A percentile compares a stretch with the other conserved stretches of the same genome.
Evolutionary conservation across 2,797 vertebrate species (phyloP).

Genomic region (Ispidina lecontei): DNA sequence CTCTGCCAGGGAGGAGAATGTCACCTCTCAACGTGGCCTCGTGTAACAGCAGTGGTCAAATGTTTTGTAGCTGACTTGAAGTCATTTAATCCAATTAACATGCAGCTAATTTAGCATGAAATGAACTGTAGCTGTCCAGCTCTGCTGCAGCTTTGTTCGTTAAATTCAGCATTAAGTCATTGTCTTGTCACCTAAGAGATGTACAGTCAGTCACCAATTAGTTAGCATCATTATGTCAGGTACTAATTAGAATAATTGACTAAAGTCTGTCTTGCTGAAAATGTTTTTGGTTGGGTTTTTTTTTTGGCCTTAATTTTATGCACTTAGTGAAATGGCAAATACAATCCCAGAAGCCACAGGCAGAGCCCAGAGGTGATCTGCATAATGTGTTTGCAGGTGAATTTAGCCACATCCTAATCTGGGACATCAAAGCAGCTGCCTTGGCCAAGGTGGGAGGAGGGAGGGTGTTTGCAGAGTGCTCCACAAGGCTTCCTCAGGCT

Average conservation of each 20-base stretch:
- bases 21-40: neutral
- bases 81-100: constrained; percentile 18
- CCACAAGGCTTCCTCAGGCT: neutral
- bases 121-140: neutral
- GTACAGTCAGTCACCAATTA: constrained; percentile 47
- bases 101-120: constrained; percentile 18
- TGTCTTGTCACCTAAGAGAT: constrained; percentile 18
- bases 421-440: neutral
- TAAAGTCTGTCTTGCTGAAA: constrained; percentile 30
- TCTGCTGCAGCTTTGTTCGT: neutral
- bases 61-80: neutral
- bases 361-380: neutral
- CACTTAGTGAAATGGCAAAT: constrained; percentile 27
- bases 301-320: constrained; percentile 38
- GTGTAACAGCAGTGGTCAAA: neutral
- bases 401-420: neutral
- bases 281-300: neutral
- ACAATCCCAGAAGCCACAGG: neutral
- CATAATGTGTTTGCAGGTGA: neutral
- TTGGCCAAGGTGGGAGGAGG: neutral
- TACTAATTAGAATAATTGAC: constrained; percentile 52
- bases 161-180: neutral
- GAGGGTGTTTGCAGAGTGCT: neutral
- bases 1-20: neutral
- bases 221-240: constrained; percentile 43